Percentiles rank a stretch among this genome's conserved stretches.
These are phyloP conservation scores for Muscidifurax raptorellus DNA, from an alignment of 1,140 invertebrate genomes.

Conservation along the genomic window DNA sequence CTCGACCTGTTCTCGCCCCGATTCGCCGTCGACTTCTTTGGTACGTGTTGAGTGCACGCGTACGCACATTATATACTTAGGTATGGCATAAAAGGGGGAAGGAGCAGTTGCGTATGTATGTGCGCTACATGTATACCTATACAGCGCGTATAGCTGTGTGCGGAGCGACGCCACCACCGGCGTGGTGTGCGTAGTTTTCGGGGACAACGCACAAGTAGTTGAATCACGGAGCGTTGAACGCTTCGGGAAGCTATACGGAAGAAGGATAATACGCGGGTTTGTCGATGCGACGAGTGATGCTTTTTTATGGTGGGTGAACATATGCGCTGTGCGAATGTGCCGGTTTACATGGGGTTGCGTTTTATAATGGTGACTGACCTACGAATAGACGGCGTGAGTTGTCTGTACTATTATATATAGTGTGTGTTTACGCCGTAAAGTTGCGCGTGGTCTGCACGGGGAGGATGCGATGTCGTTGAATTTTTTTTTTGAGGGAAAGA, in stretches of 20 bases:
- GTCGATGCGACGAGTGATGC: not conserved
- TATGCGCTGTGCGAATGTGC: not conserved
- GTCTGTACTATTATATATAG: too few species aligned
- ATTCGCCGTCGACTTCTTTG: constrained; percentile 37
- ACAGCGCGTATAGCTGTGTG: not conserved
- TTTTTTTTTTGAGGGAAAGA: not conserved
- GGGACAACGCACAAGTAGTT: not conserved
- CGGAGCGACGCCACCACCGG: not conserved
- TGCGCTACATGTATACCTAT: not conserved
- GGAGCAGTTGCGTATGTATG: not conserved
- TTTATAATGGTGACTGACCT: not conserved
- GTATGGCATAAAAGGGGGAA: not conserved
- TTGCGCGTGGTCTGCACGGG: not conserved
- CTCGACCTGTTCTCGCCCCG: constrained; percentile 39
- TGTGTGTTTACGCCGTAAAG: too few species aligned
- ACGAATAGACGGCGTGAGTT: not conserved
- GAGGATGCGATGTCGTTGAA: not conserved
- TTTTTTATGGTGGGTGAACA: not conserved
- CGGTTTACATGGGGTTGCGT: not conserved
- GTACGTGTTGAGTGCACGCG: not conserved
- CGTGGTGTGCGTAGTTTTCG: not conserved
- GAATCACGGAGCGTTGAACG: not conserved
- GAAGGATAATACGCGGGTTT: not conserved
- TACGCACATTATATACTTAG: not conserved
- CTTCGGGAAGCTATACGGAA: too few species aligned